Evolutionary conservation across 2,888 invertebrate species (phyloP).

Genomic region (Cephus sareptanus): DNA sequence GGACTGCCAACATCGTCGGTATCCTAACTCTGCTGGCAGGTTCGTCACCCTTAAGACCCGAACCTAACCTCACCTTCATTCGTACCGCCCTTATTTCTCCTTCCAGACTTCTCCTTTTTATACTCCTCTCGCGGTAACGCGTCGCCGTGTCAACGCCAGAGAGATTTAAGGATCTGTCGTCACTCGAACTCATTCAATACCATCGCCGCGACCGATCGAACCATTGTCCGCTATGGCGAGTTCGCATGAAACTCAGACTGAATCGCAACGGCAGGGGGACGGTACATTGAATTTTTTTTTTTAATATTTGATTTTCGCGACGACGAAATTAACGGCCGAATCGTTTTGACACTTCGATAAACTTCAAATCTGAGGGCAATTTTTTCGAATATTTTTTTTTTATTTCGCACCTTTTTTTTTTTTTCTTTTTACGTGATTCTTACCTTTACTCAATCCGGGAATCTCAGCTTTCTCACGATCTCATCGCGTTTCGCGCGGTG

Average conservation of each 20-base stretch:
- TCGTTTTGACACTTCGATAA: no score
- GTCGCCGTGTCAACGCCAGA: constrained; percentile 39
- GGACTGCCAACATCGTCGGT: neutral
- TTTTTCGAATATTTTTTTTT: no score
- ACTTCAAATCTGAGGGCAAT: no score
- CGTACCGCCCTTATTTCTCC: neutral
- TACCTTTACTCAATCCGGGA: neutral
- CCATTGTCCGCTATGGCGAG: constrained; percentile 20
- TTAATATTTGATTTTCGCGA: no score
- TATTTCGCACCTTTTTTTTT: no score
- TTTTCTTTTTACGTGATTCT: no score
- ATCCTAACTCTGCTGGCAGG: neutral
- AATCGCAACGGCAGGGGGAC: neutral
- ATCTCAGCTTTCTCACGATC: neutral
- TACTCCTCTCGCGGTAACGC: constrained; percentile 37
- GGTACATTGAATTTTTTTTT: no score
- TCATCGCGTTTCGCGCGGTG: neutral
- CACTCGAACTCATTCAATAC: constrained; percentile 22
- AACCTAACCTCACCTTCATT: constrained; percentile 26
- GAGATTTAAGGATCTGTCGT: constrained; percentile 35
- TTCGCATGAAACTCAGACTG: constrained; percentile 23
- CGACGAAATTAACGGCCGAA: no score
- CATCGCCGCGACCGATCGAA: constrained; percentile 21
- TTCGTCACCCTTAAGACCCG: neutral
- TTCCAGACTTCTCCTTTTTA: constrained; percentile 25